phyloP scores from a whole-genome alignment of 2,113 vertebrate species.

The Mus musculus region DNA sequence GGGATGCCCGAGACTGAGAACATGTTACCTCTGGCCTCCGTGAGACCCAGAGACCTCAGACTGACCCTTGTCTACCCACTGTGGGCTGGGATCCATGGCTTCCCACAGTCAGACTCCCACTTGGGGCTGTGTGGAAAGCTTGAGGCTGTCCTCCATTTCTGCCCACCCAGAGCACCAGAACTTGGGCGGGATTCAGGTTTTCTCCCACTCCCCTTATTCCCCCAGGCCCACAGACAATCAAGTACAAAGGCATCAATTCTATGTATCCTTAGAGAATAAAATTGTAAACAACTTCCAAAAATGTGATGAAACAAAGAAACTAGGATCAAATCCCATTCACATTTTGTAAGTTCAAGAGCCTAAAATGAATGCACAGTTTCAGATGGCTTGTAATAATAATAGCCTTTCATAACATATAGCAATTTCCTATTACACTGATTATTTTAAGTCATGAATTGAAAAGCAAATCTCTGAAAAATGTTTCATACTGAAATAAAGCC shows the following conservation, averaged over 20 bases:
- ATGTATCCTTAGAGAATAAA: conserved; percentile 4
- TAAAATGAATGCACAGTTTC: conserved; percentile 51
- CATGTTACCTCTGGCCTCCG: too few species aligned
- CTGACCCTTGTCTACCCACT: too few species aligned
- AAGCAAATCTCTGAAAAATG: conserved; percentile 27
- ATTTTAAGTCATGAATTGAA: conserved; percentile 58
- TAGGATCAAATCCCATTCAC: neutral
- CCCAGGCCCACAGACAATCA: too few species aligned
- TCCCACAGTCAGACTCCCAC: too few species aligned
- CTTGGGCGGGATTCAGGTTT: too few species aligned
- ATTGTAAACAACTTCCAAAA: conserved; percentile 53
- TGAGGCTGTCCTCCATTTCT: too few species aligned
- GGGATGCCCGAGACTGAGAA: too few species aligned
- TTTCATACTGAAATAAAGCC: conserved; percentile 59
- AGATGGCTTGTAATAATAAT: conserved; percentile 37
- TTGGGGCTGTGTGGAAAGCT: too few species aligned
- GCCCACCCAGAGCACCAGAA: too few species aligned
- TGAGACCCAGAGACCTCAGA: too few species aligned
- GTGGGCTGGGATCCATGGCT: too few species aligned
- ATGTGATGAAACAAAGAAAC: conserved; percentile 58
- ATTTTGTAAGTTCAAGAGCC: conserved; percentile 55
- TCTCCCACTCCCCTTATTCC: too few species aligned
- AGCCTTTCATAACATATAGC: conserved; percentile 48
- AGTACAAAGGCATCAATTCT: conserved; percentile 34
- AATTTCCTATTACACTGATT: conserved; percentile 70